A percentile compares a stretch with the other conserved stretches of the same genome.
phyloP scores from a whole-genome alignment of 2,797 vertebrate genomes.

The Falco rusticolus region DNA sequence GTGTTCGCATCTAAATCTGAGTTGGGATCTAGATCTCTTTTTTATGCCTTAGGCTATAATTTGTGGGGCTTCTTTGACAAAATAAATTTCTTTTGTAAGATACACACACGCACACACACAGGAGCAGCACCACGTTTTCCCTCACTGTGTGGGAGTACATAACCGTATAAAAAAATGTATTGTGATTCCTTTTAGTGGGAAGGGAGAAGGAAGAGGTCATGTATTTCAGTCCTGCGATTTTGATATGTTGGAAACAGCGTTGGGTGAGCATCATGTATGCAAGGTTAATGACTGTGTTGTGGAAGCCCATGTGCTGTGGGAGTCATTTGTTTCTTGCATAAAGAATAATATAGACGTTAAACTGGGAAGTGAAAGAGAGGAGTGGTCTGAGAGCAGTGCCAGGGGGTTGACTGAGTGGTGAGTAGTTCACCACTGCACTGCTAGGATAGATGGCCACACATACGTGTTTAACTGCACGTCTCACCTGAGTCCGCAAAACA shows the following conservation, averaged over 20 bases:
- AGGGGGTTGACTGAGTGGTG: neutral
- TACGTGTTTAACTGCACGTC: neutral
- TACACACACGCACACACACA: neutral
- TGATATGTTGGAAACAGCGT: neutral
- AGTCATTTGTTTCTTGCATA: neutral
- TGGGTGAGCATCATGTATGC: neutral
- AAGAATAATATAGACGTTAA: neutral
- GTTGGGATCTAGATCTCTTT: constrained; percentile 29
- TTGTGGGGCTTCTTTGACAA: constrained; percentile 5
- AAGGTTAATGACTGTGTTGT: neutral
- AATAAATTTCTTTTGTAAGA: neutral
- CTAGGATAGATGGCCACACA: neutral
- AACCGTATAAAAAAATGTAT: neutral
- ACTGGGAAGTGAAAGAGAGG: neutral
- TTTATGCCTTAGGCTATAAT: constrained; percentile 29
- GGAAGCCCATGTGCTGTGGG: neutral
- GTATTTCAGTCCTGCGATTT: neutral
- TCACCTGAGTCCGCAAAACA: neutral
- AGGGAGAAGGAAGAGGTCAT: neutral
- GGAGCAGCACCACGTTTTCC: neutral
- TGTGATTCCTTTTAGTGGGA: neutral
- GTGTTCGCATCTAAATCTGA: constrained; percentile 35
- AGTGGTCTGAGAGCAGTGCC: neutral
- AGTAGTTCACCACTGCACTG: neutral
- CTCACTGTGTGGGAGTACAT: neutral